These are phyloP conservation scores for Celastrina argiolus DNA, from an alignment of 2,888 invertebrate genomes.

Conservation along the genomic window DNA sequence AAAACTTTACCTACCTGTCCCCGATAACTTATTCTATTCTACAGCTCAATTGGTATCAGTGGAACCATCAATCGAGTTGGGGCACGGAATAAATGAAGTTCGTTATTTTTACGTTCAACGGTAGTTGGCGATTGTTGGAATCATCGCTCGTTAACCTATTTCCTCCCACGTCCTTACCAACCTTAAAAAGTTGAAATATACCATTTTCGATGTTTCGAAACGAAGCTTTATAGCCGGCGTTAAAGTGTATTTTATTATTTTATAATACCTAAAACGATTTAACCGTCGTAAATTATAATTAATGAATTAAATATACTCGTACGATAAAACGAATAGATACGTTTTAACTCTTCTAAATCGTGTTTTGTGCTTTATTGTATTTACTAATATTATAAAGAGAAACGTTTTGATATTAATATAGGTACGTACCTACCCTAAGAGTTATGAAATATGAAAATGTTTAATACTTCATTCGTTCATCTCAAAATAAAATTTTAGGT, in stretches of 20 bases:
- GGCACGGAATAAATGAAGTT: constrained; percentile 22
- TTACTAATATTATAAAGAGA: too few species aligned
- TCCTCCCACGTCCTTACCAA: constrained; percentile 48
- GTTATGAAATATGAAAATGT: too few species aligned
- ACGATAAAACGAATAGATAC: too few species aligned
- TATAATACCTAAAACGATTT: too few species aligned
- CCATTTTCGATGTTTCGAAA: not conserved
- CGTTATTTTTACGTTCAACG: constrained; percentile 25
- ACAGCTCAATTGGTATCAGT: not conserved
- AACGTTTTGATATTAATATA: too few species aligned
- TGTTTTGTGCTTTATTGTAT: not conserved
- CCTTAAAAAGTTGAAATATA: not conserved
- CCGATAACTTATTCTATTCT: not conserved
- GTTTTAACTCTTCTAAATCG: not conserved
- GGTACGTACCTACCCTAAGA: too few species aligned
- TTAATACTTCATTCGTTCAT: not conserved
- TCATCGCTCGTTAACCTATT: constrained; percentile 60
- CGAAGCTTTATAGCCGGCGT: not conserved
- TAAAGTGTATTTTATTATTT: not conserved
- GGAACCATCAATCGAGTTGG: constrained; percentile 4
- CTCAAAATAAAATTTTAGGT: not conserved
- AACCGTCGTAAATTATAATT: not conserved
- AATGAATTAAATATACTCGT: not conserved
- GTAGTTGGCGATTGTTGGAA: constrained; percentile 40
- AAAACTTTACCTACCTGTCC: not conserved